phyloP scores from a whole-genome alignment of 1,140 invertebrate species.

The Rhopalosiphum padi region DNA sequence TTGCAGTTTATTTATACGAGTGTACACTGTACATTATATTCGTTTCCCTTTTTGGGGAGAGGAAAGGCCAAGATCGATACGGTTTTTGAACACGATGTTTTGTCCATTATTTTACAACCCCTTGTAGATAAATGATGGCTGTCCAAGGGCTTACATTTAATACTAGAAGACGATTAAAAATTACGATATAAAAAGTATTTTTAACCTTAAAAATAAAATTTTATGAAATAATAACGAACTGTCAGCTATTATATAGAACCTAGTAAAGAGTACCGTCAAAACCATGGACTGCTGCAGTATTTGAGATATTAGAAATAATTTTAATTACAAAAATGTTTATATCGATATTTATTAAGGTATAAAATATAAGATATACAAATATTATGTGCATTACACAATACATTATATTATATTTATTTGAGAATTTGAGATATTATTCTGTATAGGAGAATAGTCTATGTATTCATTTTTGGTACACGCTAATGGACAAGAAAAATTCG shows the following conservation, averaged over 20 bases:
- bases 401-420: too few relatives aligned
- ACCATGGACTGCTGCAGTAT: not conserved
- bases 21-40: not conserved
- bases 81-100: not conserved
- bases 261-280: not conserved
- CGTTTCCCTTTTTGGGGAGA: not conserved
- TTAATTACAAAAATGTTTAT: not conserved
- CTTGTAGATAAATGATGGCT: not conserved
- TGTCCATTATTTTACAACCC: not conserved
- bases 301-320: not conserved
- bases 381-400: not conserved
- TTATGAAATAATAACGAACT: too few relatives aligned
- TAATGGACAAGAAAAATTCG: not conserved
- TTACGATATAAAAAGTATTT: not conserved
- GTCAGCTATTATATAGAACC: too few relatives aligned
- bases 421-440: not conserved
- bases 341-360: not conserved
- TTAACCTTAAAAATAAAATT: not conserved
- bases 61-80: slow-evolving; percentile 17
- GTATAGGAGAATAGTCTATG: not conserved
- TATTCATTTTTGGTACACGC: too few relatives aligned
- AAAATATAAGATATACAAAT: not conserved
- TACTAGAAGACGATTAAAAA: not conserved
- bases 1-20: not conserved
- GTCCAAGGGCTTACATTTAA: not conserved